Percentiles rank a stretch among this genome's conserved stretches.
These are phyloP conservation scores for Australoheros facetus DNA, from an alignment of 2,797 vertebrate species.

Conservation along the genomic window DNA sequence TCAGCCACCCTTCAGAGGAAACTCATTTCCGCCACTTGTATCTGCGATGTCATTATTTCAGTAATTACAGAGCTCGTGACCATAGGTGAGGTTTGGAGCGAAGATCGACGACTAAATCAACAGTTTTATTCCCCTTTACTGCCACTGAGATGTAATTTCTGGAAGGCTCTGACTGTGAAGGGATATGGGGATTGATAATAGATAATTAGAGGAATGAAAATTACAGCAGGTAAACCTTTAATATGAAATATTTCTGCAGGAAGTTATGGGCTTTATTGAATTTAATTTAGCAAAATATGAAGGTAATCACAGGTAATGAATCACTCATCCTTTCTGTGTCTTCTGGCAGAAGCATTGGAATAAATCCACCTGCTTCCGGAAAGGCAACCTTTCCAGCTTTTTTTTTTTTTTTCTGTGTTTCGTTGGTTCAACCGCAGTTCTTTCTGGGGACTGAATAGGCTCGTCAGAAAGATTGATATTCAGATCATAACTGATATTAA, in stretches of 20 bases:
- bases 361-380: not conserved
- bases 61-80: not conserved
- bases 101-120: not conserved
- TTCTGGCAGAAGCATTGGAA: not conserved
- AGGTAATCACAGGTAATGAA: not conserved
- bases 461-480: too few relatives aligned
- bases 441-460: too few relatives aligned
- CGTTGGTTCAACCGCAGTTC: too few relatives aligned
- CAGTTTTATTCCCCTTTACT: not conserved
- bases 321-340: not conserved
- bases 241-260: not conserved
- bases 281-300: not conserved
- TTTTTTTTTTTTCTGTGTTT: not conserved
- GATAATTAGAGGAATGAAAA: not conserved
- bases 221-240: not conserved
- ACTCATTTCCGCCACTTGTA: not conserved
- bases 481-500: too few relatives aligned
- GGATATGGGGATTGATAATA: not conserved
- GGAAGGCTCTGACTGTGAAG: not conserved
- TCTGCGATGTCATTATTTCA: not conserved
- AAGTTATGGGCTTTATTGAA: not conserved
- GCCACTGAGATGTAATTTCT: fast-evolving
- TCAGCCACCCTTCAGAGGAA: not conserved
- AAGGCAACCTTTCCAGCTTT: not conserved
- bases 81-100: not conserved